Base-by-base conservation (phyloP, 2,888 invertebrate species). In the Dinocampus coccinellae region DNA sequence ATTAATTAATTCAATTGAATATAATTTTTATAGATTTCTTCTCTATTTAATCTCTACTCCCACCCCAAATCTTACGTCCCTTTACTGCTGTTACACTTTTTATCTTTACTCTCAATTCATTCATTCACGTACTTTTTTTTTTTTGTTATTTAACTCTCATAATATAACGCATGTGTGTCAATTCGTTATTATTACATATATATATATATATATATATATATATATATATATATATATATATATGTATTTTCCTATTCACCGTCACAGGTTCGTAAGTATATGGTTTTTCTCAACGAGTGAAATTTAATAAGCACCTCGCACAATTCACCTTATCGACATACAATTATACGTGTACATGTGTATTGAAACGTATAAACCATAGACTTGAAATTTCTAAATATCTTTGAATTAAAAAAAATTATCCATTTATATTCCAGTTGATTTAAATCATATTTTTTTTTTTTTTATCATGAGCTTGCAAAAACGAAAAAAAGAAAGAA, bases 271-370 rank as follows among this genome's bases (percentile, higher is more conserved):
- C 22, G 20, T 53, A 33, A 58, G 13, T 70, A 36, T 65, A 66
- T 36, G 36, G 11, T 24, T 66, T 66, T 66, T 57, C 66, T 66
- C 66, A 66, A 70, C 70, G 58, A 53, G 70, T 70, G 70, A 70
- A 70, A 70, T 47, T 70, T 70, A 66, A 70, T 65, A 66, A 66
- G 53, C 29, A 66, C 61, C 20, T 60, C 47, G 36, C 52, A 26
- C 3, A n/a, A n/a, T 16, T 24, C 34, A 52, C 16, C 53, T 70
- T 70, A 70, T 70, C 70, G 57, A 26, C 34, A 36, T 60, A 33
- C 29, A n/a, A n/a, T n/a, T 33, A n/a, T 58, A 33, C 29, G 42
- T 47, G n/a, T 16, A 16, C 10, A 47, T 10, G 29, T 52, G 26
- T 29, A 47, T 20, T 4, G 16, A n/a, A 16, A 10, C 10, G 10